These are phyloP conservation scores for Parascotia fuliginaria DNA, from an alignment of 2,888 invertebrate genomes.

Conservation along the genomic window DNA sequence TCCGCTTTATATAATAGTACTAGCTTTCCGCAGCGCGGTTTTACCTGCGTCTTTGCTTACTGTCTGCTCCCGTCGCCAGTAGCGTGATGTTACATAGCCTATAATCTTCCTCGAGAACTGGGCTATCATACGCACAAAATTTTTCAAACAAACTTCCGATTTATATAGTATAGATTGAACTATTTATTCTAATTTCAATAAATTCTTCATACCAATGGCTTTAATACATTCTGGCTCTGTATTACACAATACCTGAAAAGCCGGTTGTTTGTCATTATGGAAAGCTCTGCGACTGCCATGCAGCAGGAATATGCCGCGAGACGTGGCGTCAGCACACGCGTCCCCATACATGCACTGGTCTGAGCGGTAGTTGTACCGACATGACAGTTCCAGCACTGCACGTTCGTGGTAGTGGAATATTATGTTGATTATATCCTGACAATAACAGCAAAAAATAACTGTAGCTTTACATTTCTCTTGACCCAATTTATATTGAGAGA, in stretches of 20 bases:
- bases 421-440: slow-evolving; percentile 95
- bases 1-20: too few relatives aligned
- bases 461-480: background rate
- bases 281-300: slow-evolving; percentile 96
- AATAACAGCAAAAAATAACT: background rate
- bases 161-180: too few relatives aligned
- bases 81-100: too few relatives aligned
- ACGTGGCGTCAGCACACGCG: slow-evolving; percentile 91
- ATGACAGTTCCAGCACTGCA: slow-evolving; percentile 91
- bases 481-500: too few relatives aligned
- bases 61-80: too few relatives aligned
- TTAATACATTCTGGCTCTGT: background rate
- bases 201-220: too few relatives aligned
- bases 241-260: slow-evolving; percentile 86
- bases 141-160: too few relatives aligned
- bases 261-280: slow-evolving; percentile 93
- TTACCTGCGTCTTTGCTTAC: too few relatives aligned
- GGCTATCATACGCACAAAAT: too few relatives aligned
- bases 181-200: too few relatives aligned
- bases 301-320: slow-evolving; percentile 91
- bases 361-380: slow-evolving; percentile 96
- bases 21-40: too few relatives aligned
- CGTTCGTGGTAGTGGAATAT: slow-evolving; percentile 93
- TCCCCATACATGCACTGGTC: slow-evolving; percentile 99
- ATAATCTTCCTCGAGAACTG: too few relatives aligned